Evolutionary conservation across 1,140 invertebrate genomes (phyloP).

Genomic region (Drosophila seguyi): DNA sequence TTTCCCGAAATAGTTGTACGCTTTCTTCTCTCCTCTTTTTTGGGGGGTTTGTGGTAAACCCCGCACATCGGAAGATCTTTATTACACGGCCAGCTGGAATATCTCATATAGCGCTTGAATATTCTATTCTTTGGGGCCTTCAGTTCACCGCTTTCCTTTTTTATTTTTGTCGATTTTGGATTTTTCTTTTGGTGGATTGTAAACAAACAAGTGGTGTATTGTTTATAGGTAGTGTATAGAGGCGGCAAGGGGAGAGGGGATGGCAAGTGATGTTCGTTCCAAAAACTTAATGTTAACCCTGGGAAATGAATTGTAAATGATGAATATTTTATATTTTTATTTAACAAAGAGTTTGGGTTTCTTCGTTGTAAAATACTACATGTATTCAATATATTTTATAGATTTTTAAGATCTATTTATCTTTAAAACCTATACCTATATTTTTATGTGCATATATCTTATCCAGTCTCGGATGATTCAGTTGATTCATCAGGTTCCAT

Average conservation of each 20-base stretch:
- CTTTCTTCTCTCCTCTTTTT: conserved; percentile 1
- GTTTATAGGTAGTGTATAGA: conserved; percentile 21
- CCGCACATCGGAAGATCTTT: conserved; percentile 12
- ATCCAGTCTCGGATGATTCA: conserved; percentile 21
- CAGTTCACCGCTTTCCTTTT: conserved; percentile 7
- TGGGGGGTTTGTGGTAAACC: conserved; percentile 4
- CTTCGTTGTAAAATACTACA: not conserved
- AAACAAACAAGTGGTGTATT: conserved; percentile 68
- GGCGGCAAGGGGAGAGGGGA: not conserved
- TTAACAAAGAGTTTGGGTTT: not conserved
- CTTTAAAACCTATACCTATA: not conserved
- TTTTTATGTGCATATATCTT: conserved; percentile 25
- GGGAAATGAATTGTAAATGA: not conserved
- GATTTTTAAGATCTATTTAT: not conserved
- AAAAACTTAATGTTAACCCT: not conserved
- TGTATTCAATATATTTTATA: not conserved
- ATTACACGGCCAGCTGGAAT: conserved; percentile 65
- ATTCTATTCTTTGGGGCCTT: conserved; percentile 7
- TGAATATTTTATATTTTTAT: not conserved
- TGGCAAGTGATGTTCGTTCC: not conserved
- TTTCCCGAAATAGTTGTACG: conserved; percentile 6
- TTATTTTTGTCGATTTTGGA: conserved; percentile 17
- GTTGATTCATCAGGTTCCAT: not conserved
- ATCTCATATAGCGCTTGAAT: conserved; percentile 66
- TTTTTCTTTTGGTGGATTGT: conserved; percentile 33